Evolutionary conservation across 2,113 vertebrate genomes (phyloP), one percentile per base, ranked within the genome.

Genomic region (Meleagris gallopavo): DNA sequence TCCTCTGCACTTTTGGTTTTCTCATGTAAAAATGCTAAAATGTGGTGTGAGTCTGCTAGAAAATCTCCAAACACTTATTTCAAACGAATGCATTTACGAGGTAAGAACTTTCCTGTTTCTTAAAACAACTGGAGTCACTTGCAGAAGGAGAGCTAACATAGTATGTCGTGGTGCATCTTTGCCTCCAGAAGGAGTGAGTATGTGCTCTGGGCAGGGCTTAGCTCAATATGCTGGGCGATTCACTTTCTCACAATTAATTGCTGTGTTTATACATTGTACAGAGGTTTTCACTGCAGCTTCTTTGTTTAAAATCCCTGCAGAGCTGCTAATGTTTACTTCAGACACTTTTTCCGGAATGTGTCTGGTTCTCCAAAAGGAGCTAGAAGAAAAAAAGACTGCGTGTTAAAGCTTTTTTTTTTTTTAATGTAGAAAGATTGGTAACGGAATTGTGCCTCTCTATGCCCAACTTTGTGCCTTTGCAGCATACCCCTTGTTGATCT

Each of bases 401-500:
- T 30, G 25, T 64, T 88, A 38, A 66, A 85, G 41, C 6, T 83
- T 76, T 55, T 73, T 29, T 90, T 71, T 9, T 90, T 27, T 64
- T 22, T 22, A 19, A 24, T 80, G 50, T 52, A 73, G 38, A 21
- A 86, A 30, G 34, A 88, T 22, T 70, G 38, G 38, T 96, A 92
- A 86, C 30, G 2, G 64, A 50, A 40, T 41, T 93, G n/a, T 91
- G 74, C 9, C 0, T 90, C 4, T 97, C 13, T 97, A 79, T 94
- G 48, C 78, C 87, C 70, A 13, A 64, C 85, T 95, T 86, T 90
- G 82, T 96, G 61, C 71, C 83, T 91, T 96, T 97, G 45, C 97
- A 99, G 99, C 65, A 30, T 98, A 45, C 97, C 98, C 62, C 73
- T 97, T 85, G 96, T 96, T 82, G 98, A 97, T 86, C 96, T 98